Evolutionary conservation across 35 echinoderm and acorn worm genomes (phyloP).

Genomic region (Nesometra sesokonis): DNA sequence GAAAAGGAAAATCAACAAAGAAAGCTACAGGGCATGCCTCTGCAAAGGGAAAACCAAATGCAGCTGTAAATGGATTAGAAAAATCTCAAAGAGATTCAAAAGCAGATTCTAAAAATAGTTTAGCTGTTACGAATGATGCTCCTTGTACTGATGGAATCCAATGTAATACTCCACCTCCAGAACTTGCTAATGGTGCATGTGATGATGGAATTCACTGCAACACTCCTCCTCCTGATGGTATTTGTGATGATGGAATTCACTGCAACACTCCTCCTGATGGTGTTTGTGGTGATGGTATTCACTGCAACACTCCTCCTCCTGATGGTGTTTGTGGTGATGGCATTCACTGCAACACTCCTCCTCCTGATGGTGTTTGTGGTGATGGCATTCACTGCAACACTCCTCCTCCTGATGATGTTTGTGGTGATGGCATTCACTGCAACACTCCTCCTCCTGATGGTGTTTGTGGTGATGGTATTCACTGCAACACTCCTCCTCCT

Average conservation of each 20-base stretch:
- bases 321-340: slow-evolving; percentile 7
- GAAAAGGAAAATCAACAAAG: slow-evolving; percentile 27
- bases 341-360: slow-evolving; percentile 56
- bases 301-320: slow-evolving; percentile 80
- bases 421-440: slow-evolving; percentile 49
- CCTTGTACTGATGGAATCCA: slow-evolving; percentile 55
- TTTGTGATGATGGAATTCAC: slow-evolving; percentile 46
- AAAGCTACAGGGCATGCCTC: slow-evolving; percentile 8
- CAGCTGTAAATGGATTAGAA: slow-evolving; percentile 37
- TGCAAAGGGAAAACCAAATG: slow-evolving; percentile 50
- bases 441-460: slow-evolving; percentile 28
- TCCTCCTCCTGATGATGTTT: slow-evolving; percentile 32
- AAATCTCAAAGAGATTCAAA: not conserved
- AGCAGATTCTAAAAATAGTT: not conserved
- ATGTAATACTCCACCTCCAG: slow-evolving; percentile 82
- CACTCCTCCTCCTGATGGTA: slow-evolving; percentile 26
- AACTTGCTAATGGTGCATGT: slow-evolving; percentile 39
- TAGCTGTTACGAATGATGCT: slow-evolving; percentile 18
- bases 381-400: slow-evolving; percentile 80
- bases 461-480: not conserved
- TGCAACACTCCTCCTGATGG: slow-evolving; percentile 51
- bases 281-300: slow-evolving; percentile 49
- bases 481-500: slow-evolving; percentile 88
- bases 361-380: slow-evolving; percentile 43
- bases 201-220: slow-evolving; percentile 52